Conservation (phyloP, 2,888 invertebrate species). For the Nomada ferruginata region DNA sequence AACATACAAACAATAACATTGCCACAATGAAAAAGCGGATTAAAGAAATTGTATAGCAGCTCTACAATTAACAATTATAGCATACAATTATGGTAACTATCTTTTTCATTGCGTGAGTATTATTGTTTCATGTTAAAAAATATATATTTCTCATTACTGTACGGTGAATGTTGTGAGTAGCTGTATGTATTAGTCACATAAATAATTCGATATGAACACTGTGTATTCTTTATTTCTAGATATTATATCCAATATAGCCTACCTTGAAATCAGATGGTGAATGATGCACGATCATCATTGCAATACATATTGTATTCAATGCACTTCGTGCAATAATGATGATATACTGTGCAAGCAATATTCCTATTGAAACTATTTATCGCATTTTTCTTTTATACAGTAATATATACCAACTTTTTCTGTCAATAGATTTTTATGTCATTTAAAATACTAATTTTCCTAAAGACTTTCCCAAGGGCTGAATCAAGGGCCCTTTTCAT, state of each 20-base stretch:
- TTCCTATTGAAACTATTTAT: background rate
- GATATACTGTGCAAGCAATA: background rate
- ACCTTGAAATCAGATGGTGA: conserved; percentile 9
- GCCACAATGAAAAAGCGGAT: no score
- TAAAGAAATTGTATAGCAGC: no score
- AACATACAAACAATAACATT: no score
- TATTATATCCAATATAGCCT: background rate
- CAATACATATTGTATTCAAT: conserved; percentile 12
- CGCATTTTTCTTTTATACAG: background rate
- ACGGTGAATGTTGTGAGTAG: no score
- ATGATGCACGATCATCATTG: conserved; percentile 2
- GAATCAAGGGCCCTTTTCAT: background rate
- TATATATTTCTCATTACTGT: no score
- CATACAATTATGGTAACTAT: no score
- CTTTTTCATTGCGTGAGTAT: no score
- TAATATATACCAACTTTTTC: no score
- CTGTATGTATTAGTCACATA: background rate
- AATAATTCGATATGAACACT: background rate
- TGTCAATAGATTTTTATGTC: background rate
- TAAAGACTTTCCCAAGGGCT: background rate
- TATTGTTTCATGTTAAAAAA: no score
- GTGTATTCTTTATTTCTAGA: background rate
- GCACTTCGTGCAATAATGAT: conserved; percentile 10
- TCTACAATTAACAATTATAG: no score
- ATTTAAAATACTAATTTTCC: background rate